Percentiles rank a stretch among this genome's conserved stretches.
Evolutionary conservation across 1,140 invertebrate species (phyloP).

Genomic region (Whitmania pigra): DNA sequence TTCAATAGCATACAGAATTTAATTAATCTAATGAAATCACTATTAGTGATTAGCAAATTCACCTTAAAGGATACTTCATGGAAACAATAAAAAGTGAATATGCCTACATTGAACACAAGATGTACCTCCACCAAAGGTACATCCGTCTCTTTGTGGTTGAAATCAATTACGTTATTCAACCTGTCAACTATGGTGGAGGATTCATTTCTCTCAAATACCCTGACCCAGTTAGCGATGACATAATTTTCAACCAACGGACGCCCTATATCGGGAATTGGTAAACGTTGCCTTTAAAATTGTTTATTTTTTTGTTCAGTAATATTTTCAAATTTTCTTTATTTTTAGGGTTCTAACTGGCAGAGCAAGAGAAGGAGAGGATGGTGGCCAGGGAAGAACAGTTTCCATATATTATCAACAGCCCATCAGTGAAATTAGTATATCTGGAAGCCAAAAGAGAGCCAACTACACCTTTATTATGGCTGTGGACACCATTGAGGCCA

Average conservation of each 20-base stretch:
- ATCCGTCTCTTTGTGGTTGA: slow-evolving; percentile 23
- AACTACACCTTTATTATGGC: slow-evolving; percentile 24
- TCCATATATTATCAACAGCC: slow-evolving; percentile 20
- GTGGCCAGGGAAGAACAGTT: slow-evolving; percentile 4
- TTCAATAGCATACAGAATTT: not conserved
- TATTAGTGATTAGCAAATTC: not conserved
- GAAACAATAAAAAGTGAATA: slow-evolving; percentile 24
- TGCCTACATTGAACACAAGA: slow-evolving; percentile 22
- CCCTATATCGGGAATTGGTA: slow-evolving; percentile 17
- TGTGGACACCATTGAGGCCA: slow-evolving; percentile 20
- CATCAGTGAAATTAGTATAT: slow-evolving; percentile 18
- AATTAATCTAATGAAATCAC: too few relatives aligned
- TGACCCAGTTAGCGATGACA: slow-evolving; percentile 9
- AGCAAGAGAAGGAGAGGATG: slow-evolving; percentile 17
- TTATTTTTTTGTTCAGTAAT: not conserved
- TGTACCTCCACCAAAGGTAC: slow-evolving; percentile 25
- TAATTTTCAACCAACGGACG: slow-evolving; percentile 11
- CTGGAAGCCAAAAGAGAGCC: not conserved
- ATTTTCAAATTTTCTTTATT: not conserved
- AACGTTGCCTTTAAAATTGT: not conserved
- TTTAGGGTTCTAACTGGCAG: slow-evolving; percentile 15
- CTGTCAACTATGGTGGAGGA: slow-evolving; percentile 5
- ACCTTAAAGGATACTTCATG: slow-evolving; percentile 20
- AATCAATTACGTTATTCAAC: slow-evolving; percentile 14
- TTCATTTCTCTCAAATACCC: slow-evolving; percentile 10